Base-by-base conservation (phyloP, 1,140 invertebrate species). In the Pristionchus pacificus region DNA sequence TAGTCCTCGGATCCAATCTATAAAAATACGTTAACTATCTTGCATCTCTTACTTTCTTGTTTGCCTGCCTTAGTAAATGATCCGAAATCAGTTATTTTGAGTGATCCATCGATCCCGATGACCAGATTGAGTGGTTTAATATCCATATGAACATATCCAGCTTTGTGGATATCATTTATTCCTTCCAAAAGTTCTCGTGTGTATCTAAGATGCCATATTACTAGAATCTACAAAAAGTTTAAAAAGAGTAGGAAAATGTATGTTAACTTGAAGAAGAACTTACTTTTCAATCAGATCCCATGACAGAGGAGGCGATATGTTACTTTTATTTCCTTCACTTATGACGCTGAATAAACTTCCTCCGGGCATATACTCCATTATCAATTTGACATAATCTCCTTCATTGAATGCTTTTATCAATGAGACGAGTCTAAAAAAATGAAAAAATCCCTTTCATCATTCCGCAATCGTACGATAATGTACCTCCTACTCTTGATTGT, bases 321-420 rank as follows among this genome's bases (percentile, higher is more conserved):
- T 78, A 59, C n/a, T n/a, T 86, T 74, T 64, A 84, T 78, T 69
- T 86, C 85, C 72, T 84, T 83, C 0, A 86, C 80, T 57, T 85
- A 86, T n/a, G n/a, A n/a, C n/a, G n/a, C n/a, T n/a, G n/a, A n/a
- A n/a, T n/a, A n/a, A n/a, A n/a, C n/a, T n/a, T 49, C 84, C 85
- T 70, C 85, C 85, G n/a, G 85, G 79, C 84, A 86, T 85, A 62
- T 83, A 85, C 72, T 86, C 85, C 81, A 86, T 86, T 70, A 86
- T 85, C 64, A 86, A 85, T 19, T 80, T 84, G 27, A 86, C 73
- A 10, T 78, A 66, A 38, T 74, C 76, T 31, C 77, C 75, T 0
- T 70, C 68, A 49, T 82, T 73, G 85, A 74, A 86, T 86, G 65
- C 84, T 67, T 55, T 83, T 80, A 74, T 86, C 83, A 30, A 82